Evolutionary conservation across 2,888 invertebrate genomes (phyloP).

Genomic region (Torymus auratus): DNA sequence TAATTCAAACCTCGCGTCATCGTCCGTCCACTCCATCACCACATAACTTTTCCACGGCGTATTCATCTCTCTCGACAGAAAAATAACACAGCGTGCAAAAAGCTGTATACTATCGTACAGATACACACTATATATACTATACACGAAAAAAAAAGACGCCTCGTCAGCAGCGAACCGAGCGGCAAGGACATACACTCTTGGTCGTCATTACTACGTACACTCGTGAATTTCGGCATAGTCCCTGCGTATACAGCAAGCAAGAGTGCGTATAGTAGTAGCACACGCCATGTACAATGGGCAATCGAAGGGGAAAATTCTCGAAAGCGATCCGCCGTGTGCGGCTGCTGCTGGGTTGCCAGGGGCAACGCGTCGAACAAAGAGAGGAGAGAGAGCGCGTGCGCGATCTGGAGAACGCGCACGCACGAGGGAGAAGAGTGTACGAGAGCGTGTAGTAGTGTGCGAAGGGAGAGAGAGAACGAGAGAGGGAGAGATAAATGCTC

Average conservation of each 20-base stretch:
- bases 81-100: too few species aligned
- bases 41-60: too few species aligned
- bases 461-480: constrained; percentile 30
- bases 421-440: not conserved
- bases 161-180: not conserved
- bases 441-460: too few species aligned
- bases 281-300: constrained; percentile 40
- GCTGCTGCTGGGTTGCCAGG: constrained; percentile 39
- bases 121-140: too few species aligned
- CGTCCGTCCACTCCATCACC: not conserved
- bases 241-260: too few species aligned
- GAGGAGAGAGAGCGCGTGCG: constrained; percentile 16
- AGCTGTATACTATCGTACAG: too few species aligned
- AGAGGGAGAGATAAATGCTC: constrained; percentile 25
- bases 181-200: constrained; percentile 13
- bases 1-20: too few species aligned
- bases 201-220: not conserved
- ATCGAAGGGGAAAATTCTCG: constrained; percentile 56
- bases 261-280: not conserved
- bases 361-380: constrained; percentile 50
- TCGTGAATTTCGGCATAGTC: not conserved
- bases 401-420: not conserved
- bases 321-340: constrained; percentile 37
- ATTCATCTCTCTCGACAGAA: too few species aligned
- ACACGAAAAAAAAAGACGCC: too few species aligned